Evolutionary conservation across 1,140 invertebrate genomes (phyloP).

Genomic region (Druon quercuslanigerum): DNA sequence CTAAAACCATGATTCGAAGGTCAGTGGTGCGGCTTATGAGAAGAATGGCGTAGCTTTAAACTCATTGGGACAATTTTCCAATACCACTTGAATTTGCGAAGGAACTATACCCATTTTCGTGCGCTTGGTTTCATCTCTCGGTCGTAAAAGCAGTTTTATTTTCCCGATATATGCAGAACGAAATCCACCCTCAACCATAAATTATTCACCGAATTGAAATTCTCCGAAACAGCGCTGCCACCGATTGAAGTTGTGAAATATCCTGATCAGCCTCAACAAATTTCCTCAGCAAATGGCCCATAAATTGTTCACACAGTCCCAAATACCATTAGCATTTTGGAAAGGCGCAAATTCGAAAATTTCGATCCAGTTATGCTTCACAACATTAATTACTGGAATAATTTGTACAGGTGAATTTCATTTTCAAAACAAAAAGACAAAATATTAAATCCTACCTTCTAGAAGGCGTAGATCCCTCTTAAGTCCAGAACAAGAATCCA

Average conservation of each 20-base stretch:
- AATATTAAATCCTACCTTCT: no score
- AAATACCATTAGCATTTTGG: neutral
- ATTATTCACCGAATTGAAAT: constrained; percentile 5
- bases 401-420: no score
- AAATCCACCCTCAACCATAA: constrained; percentile 10
- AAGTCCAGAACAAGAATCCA: no score
- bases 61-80: neutral
- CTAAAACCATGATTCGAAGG: no score
- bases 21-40: no score
- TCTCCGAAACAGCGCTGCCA: neutral
- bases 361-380: neutral
- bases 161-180: neutral
- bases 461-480: no score
- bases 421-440: no score
- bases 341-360: neutral
- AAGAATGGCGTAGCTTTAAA: neutral
- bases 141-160: constrained; percentile 3
- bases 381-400: no score
- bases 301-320: neutral
- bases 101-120: constrained; percentile 9
- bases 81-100: neutral
- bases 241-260: neutral
- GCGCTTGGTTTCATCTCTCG: constrained; percentile 11
- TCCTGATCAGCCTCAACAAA: no score
- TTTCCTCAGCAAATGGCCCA: neutral